Evolutionary conservation across 1,140 invertebrate species (phyloP), one percentile per base, ranked within the genome.

Genomic region (Brachionus koreanus): DNA sequence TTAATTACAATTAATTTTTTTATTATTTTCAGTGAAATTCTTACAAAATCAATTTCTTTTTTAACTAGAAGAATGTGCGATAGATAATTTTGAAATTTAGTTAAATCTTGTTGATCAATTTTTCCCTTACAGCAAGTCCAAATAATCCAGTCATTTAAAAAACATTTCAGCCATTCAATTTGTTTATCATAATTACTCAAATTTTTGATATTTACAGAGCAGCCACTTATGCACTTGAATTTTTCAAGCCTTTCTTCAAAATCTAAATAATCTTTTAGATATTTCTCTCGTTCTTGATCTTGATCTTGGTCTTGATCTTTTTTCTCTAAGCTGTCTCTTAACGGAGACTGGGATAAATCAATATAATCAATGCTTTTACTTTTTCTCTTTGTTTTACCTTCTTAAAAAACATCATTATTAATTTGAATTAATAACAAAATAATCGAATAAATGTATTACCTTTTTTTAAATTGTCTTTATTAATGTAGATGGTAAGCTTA

Each of bases 71-170:
- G 9, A 25, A 37, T 39, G 37, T 79, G 35, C 1, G 35, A 39
- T 10, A 79, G 33, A 65, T 61, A 79, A 43, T 65, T 65, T 43
- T 79, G 33, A 43, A 61, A 61, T 35, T 42, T 79, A 39, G 3
- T 2, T 9, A 79, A 12, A 23, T 79, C 76, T 23, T 79, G 46
- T 61, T 42, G 19, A 43, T 79, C 49, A 10, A 25, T 77, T 37
- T 33, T 10, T n/a, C 42, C 57, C n/a, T 79, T 57, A 35, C 39
- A 25, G 7, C 46, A 79, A 23, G 49, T 61, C 49, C 76, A 61
- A 57, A 35, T 16, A 7, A 79, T 79, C 76, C 76, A 79, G 7
- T 79, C 49, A 19, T 79, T 57, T 12, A 79, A 16, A 3, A 79
- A 79, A 61, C 19, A 19, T 43, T 79, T 79, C 16, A 61, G 10